Conservation (phyloP, 2,888 invertebrate species). For the Mimumesa dahlbomi region DNA sequence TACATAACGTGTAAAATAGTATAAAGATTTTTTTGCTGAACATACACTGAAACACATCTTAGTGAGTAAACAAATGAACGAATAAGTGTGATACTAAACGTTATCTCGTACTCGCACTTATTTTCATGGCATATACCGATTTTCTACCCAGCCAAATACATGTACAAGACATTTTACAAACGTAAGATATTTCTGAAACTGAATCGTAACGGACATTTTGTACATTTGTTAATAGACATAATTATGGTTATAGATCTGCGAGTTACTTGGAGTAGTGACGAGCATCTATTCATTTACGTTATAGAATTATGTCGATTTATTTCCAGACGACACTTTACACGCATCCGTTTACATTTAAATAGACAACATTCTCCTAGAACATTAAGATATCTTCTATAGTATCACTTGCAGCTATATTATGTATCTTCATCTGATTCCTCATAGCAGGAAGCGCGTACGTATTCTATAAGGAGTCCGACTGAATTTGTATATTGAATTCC, state of each 20-base stretch:
- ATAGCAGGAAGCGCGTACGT: conserved; percentile 25
- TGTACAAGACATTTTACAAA: conserved; percentile 2
- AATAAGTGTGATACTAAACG: conserved; percentile 3
- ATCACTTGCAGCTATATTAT: conserved; percentile 33
- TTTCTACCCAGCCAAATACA: not conserved
- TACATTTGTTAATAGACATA: conserved; percentile 73
- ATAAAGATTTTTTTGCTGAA: not conserved
- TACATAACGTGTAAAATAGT: not conserved
- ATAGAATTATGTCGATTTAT: conserved; percentile 9
- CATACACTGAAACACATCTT: too few relatives aligned
- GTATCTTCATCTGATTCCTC: conserved; percentile 40
- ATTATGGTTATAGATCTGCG: conserved; percentile 33
- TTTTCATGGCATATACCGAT: not conserved
- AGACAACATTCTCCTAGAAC: conserved; percentile 27
- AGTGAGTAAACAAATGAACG: not conserved
- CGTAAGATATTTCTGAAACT: conserved; percentile 32
- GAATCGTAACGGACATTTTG: conserved; percentile 60
- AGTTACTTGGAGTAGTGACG: conserved; percentile 11
- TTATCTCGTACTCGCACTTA: not conserved
- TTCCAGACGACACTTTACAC: conserved; percentile 5
- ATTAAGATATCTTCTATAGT: conserved; percentile 26
- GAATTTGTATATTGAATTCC: conserved; percentile 53
- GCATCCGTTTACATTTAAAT: conserved; percentile 23
- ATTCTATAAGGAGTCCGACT: conserved; percentile 31
- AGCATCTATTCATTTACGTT: conserved; percentile 6